phyloP scores from a whole-genome alignment of 2,888 invertebrate genomes.

The Polia nebulosa region DNA sequence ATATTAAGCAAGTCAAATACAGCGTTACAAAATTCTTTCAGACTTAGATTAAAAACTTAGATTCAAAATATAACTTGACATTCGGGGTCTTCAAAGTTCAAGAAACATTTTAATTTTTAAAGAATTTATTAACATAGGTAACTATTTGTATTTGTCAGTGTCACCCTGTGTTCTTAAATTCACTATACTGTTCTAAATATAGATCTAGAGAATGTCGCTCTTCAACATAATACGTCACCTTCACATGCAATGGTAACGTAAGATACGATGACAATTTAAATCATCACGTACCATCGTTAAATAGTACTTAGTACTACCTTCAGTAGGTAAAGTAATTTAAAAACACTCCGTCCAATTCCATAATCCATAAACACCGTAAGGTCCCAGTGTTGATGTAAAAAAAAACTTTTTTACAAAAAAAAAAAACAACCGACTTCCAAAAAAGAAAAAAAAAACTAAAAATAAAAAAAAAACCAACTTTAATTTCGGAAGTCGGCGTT shows the following conservation, averaged over 20 bases:
- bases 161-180: background rate
- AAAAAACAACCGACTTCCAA: too few relatives aligned
- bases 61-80: conserved; percentile 3
- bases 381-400: background rate
- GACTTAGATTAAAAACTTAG: background rate
- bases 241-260: background rate
- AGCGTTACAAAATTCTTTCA: conserved; percentile 1
- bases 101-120: background rate
- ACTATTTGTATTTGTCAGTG: background rate
- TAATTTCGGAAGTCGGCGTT: too few relatives aligned
- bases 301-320: background rate
- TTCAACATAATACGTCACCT: conserved; percentile 1
- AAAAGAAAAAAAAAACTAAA: too few relatives aligned
- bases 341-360: background rate
- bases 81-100: conserved; percentile 9
- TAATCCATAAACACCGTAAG: too few relatives aligned
- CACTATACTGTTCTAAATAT: background rate
- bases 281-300: background rate
- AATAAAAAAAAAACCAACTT: too few relatives aligned
- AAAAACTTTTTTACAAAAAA: too few relatives aligned
- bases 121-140: background rate
- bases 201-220: background rate
- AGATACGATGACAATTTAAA: conserved; percentile 3
- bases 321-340: conserved; percentile 4
- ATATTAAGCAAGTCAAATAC: background rate